Evolutionary conservation across 2,113 vertebrate genomes (phyloP).

Genomic region (Bufo gargarizans): DNA sequence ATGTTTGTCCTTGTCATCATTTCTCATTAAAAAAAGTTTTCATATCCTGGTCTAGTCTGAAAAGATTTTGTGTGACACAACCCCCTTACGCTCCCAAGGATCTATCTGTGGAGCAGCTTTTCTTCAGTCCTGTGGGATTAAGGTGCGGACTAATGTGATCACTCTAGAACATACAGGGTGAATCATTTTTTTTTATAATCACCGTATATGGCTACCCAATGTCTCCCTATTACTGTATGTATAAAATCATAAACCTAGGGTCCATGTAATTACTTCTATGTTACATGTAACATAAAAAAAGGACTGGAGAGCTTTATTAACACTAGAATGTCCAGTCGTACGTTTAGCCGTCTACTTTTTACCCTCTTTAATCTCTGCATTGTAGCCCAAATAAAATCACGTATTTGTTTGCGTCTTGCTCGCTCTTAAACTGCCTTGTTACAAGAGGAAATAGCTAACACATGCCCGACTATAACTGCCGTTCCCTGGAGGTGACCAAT

Average conservation of each 20-base stretch:
- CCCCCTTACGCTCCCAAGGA: background rate
- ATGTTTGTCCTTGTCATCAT: too few species aligned
- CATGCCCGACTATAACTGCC: conserved; percentile 66
- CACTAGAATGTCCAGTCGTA: background rate
- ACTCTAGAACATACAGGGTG: background rate
- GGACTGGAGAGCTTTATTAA: background rate
- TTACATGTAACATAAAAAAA: background rate
- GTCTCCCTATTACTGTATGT: background rate
- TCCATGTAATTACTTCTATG: background rate
- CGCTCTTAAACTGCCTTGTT: conserved; percentile 66
- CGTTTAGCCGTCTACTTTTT: background rate
- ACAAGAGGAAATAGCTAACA: conserved; percentile 83
- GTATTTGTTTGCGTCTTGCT: conserved; percentile 56
- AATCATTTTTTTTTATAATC: background rate
- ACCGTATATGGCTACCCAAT: conserved; percentile 5
- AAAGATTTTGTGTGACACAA: too few species aligned
- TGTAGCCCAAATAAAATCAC: conserved; percentile 34
- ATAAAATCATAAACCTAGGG: background rate
- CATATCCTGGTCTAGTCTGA: too few species aligned
- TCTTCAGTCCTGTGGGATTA: background rate
- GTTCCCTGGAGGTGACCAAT: conserved; percentile 69
- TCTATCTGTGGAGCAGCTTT: background rate
- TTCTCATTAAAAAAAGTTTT: too few species aligned
- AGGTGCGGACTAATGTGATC: background rate
- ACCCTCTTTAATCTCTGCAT: background rate